Evolutionary conservation across 2,888 invertebrate species (phyloP).

Genomic region (Meiosimyza decipiens): DNA sequence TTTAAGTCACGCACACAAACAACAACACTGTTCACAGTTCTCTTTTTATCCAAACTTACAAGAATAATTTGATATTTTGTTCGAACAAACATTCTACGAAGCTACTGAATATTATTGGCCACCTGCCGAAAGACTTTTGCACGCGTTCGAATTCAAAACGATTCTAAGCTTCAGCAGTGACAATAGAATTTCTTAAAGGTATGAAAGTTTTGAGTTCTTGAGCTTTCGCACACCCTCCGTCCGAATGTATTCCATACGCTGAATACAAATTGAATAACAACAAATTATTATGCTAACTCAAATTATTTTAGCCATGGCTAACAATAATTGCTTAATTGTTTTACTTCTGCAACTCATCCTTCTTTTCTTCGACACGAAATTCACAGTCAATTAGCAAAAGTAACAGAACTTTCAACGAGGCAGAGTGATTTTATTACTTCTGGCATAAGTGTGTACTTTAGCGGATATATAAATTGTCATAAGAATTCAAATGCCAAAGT

Average conservation of each 20-base stretch:
- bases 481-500: no score
- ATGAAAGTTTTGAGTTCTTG: no score
- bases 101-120: not conserved
- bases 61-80: constrained; percentile 24
- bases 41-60: constrained; percentile 34
- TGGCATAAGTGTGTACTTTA: constrained; percentile 37
- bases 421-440: constrained; percentile 43
- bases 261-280: constrained; percentile 18
- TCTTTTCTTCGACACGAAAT: constrained; percentile 35
- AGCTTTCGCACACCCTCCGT: not conserved
- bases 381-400: constrained; percentile 1
- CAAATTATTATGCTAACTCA: constrained; percentile 33
- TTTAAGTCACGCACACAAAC: constrained; percentile 42
- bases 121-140: constrained; percentile 15
- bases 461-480: no score
- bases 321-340: constrained; percentile 15
- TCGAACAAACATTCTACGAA: constrained; percentile 3
- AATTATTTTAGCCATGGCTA: constrained; percentile 37
- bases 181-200: no score
- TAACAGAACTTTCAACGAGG: constrained; percentile 29
- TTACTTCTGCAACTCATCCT: constrained; percentile 38
- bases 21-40: constrained; percentile 1
- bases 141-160: constrained; percentile 30
- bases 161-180: constrained; percentile 14
- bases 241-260: constrained; percentile 20